Percentiles rank a stretch among this genome's conserved stretches.
These are phyloP conservation scores for Scylla paramamosain DNA, from an alignment of 1,140 invertebrate genomes.

Conservation along the genomic window DNA sequence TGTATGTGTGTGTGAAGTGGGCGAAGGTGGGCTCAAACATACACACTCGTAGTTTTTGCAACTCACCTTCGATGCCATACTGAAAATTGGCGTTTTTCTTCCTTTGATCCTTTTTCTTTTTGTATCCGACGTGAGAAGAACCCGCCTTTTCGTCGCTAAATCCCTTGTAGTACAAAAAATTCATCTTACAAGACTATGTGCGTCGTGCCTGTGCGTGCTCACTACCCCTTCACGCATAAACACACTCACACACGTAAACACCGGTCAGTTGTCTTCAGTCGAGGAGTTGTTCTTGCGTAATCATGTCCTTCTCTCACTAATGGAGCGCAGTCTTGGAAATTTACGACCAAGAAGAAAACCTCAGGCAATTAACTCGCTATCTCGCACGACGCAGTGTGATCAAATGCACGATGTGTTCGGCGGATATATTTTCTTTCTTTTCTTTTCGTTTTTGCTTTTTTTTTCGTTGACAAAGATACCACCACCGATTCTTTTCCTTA, in stretches of 20 bases:
- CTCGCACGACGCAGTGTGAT: too few relatives aligned
- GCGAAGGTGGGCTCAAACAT: neutral
- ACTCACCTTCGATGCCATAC: conserved; percentile 63
- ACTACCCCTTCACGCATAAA: conserved; percentile 10
- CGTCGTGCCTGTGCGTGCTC: neutral
- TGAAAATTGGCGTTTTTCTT: conserved; percentile 59
- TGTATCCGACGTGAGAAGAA: conserved; percentile 62
- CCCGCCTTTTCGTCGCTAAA: conserved; percentile 58
- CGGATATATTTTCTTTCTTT: neutral
- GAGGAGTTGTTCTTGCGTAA: too few relatives aligned
- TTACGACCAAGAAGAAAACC: neutral
- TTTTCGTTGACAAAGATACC: neutral
- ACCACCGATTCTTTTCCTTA: too few relatives aligned
- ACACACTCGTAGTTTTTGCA: neutral
- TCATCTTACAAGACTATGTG: conserved; percentile 57
- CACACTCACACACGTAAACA: too few relatives aligned
- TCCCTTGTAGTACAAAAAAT: conserved; percentile 72
- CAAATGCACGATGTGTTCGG: neutral
- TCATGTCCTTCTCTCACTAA: too few relatives aligned
- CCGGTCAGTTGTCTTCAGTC: too few relatives aligned
- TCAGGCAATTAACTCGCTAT: neutral
- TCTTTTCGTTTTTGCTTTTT: neutral
- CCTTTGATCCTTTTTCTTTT: conserved; percentile 63
- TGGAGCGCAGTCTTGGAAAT: too few relatives aligned
- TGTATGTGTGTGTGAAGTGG: neutral